Conservation (phyloP, 2,113 vertebrate species). For the Cebidichthys violaceus region DNA sequence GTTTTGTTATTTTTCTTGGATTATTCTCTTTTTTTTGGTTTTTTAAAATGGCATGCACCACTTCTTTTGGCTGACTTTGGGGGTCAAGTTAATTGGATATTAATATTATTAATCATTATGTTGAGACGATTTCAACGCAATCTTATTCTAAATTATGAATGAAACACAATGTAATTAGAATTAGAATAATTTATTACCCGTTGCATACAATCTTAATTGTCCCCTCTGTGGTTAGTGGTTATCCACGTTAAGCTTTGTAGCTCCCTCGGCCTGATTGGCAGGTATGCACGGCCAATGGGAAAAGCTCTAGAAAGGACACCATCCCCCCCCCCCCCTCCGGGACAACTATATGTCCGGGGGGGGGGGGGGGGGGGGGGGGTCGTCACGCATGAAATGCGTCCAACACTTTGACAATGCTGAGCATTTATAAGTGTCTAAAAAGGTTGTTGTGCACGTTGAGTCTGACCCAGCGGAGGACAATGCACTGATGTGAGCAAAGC, state of each 20-base stretch:
- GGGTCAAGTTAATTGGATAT: slow-evolving; percentile 3
- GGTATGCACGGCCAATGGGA: slow-evolving; percentile 25
- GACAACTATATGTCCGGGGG: neutral
- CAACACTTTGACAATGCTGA: slow-evolving; percentile 82
- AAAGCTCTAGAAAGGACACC: neutral
- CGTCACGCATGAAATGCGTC: slow-evolving; percentile 79
- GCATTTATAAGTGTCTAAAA: slow-evolving; percentile 83
- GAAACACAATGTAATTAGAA: slow-evolving; percentile 48
- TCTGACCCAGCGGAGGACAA: slow-evolving; percentile 60
- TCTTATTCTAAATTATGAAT: slow-evolving; percentile 15
- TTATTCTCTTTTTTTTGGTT: too few relatives aligned
- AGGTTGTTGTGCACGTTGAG: slow-evolving; percentile 20
- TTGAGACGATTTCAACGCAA: slow-evolving; percentile 28
- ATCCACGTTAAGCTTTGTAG: slow-evolving; percentile 19
- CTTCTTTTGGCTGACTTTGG: slow-evolving; percentile 57
- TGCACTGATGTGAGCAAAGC: slow-evolving; percentile 63
- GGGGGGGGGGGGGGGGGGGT: slow-evolving; percentile 25
- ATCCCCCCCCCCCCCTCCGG: too few relatives aligned
- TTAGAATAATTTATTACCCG: slow-evolving; percentile 31
- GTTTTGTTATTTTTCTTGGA: slow-evolving; percentile 19
- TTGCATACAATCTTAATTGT: slow-evolving; percentile 46
- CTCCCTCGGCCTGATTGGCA: slow-evolving; percentile 40
- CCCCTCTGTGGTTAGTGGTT: slow-evolving; percentile 11
- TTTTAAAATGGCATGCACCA: slow-evolving; percentile 83
- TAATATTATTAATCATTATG: neutral